Percentiles rank a stretch among this genome's conserved stretches.
Evolutionary conservation across 2,797 vertebrate species (phyloP).

Genomic region (Huso huso): DNA sequence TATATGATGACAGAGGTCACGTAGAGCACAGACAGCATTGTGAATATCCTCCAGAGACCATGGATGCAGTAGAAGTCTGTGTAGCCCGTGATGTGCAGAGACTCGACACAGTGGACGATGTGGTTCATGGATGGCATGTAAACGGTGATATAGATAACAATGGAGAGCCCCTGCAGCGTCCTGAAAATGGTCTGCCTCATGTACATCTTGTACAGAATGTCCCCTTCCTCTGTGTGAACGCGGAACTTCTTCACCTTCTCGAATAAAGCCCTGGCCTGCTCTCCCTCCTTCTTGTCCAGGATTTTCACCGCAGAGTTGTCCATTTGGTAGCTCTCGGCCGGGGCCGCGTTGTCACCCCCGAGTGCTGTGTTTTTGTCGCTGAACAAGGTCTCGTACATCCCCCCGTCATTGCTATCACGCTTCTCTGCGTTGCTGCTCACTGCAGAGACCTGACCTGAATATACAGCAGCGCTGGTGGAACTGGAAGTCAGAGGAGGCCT

Average conservation of each 20-base stretch:
- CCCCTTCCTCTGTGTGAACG: conserved; percentile 21
- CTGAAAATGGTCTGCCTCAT: conserved; percentile 16
- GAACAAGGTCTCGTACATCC: too few species aligned
- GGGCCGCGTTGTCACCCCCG: conserved; percentile 3
- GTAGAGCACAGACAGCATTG: conserved; percentile 17
- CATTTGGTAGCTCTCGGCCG: conserved; percentile 4
- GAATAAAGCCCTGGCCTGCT: conserved; percentile 15
- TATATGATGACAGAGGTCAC: conserved; percentile 13
- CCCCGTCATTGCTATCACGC: too few species aligned
- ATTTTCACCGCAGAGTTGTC: conserved; percentile 11
- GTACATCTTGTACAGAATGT: conserved; percentile 22
- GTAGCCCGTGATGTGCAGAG: conserved; percentile 14
- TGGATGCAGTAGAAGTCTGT: conserved; percentile 19
- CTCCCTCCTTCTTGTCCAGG: conserved; percentile 15
- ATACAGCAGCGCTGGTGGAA: neutral
- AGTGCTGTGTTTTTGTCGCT: neutral
- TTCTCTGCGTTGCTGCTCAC: too few species aligned
- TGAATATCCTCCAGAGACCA: conserved; percentile 18
- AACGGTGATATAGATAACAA: conserved; percentile 12
- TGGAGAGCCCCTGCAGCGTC: conserved; percentile 10
- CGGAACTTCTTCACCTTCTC: conserved; percentile 23
- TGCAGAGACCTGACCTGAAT: too few species aligned
- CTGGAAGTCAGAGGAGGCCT: conserved; percentile 4
- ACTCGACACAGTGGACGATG: conserved; percentile 13
- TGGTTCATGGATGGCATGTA: conserved; percentile 15